A percentile compares a stretch with the other conserved stretches of the same genome.
phyloP scores from a whole-genome alignment of 2,113 vertebrate species.

The Rhinogobius similis region DNA sequence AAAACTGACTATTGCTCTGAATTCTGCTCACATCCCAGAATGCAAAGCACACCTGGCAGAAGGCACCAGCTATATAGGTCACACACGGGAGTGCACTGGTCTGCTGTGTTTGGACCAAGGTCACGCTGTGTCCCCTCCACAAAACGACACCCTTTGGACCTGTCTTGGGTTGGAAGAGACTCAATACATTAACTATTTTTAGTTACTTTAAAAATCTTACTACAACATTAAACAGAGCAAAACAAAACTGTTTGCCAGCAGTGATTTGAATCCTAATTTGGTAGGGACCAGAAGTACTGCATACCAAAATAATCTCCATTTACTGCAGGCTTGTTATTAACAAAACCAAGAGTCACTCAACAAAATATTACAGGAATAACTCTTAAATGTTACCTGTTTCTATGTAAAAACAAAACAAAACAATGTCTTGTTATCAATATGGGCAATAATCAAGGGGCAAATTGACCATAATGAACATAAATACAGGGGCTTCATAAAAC shows the following conservation, averaged over 20 bases:
- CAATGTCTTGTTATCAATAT: background rate
- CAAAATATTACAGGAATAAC: too few species aligned
- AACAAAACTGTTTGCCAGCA: background rate
- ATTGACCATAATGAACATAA: background rate
- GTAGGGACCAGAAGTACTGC: background rate
- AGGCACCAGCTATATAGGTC: constrained; percentile 7
- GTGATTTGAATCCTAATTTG: background rate
- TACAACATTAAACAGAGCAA: background rate
- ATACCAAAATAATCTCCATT: background rate
- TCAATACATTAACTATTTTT: background rate
- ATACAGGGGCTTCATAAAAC: background rate
- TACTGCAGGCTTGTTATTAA: too few species aligned
- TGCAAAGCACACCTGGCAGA: constrained; percentile 10
- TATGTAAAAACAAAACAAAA: background rate
- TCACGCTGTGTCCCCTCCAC: background rate
- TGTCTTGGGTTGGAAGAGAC: background rate
- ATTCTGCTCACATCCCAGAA: constrained; percentile 6
- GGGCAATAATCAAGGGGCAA: background rate
- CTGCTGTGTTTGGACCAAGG: background rate
- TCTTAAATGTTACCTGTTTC: too few species aligned
- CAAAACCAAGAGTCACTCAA: too few species aligned
- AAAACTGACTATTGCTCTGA: background rate
- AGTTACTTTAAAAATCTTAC: background rate
- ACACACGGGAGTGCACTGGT: background rate
- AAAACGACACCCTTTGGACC: background rate